phyloP scores from a whole-genome alignment of 2,113 vertebrate species.

The Cnemophilus loriae region DNA sequence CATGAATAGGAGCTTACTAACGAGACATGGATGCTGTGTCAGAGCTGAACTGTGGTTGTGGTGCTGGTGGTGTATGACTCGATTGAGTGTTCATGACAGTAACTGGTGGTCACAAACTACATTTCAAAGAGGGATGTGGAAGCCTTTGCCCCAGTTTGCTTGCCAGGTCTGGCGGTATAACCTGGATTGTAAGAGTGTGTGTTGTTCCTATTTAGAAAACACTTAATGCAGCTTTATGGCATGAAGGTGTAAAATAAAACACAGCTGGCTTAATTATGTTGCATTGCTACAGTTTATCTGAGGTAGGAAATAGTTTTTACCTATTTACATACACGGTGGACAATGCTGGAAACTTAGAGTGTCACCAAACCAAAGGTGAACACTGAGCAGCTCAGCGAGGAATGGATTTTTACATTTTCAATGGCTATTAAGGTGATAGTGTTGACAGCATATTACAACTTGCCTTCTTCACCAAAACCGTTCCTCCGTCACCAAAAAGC shows the following conservation, averaged over 20 bases:
- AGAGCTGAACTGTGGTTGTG: background rate
- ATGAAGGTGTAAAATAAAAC: background rate
- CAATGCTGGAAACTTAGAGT: background rate
- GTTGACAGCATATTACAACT: background rate
- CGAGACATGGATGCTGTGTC: background rate
- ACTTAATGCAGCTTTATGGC: background rate
- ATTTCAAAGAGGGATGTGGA: background rate
- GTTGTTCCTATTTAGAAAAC: background rate
- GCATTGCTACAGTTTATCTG: background rate
- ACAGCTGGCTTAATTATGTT: background rate
- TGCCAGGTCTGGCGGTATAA: background rate
- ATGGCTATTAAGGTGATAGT: background rate
- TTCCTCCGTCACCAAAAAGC: background rate
- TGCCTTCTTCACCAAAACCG: background rate
- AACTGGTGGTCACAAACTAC: background rate
- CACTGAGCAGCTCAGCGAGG: background rate
- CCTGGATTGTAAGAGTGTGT: background rate
- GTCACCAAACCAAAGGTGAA: background rate
- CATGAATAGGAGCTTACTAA: background rate
- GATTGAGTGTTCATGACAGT: fast-evolving
- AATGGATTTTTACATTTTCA: background rate
- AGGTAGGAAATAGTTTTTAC: background rate
- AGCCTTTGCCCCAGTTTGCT: background rate
- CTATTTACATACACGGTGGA: background rate
- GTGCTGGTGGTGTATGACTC: background rate